Conservation (phyloP, 2,113 vertebrate genomes). For the Dicerorhinus sumatrensis region DNA sequence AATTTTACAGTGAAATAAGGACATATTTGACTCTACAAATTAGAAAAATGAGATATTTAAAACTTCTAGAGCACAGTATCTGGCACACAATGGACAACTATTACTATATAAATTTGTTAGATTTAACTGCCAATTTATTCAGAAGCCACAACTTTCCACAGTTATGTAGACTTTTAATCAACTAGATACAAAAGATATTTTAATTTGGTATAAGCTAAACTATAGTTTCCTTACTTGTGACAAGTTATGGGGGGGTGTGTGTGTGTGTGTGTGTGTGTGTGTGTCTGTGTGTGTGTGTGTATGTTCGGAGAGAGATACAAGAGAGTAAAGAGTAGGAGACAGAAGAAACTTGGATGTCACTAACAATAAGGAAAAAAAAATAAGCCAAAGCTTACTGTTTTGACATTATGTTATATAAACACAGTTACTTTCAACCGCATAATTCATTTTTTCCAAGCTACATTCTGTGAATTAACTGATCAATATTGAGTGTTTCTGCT, state of each 20-base stretch:
- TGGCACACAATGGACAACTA: not conserved
- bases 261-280: not conserved
- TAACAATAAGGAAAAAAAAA: not conserved
- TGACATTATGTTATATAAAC: not conserved
- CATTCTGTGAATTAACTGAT: not conserved
- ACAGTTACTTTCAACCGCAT: slow-evolving; percentile 28
- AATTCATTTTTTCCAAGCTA: slow-evolving; percentile 20
- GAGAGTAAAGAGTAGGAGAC: not conserved
- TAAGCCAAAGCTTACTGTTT: not conserved
- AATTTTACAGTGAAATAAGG: slow-evolving; percentile 36
- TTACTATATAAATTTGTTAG: not conserved
- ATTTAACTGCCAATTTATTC: slow-evolving; percentile 26
- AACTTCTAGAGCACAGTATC: not conserved
- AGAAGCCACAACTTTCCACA: slow-evolving; percentile 8
- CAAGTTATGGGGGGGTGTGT: no score
- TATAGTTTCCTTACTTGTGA: not conserved
- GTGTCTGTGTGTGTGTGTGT: not conserved
- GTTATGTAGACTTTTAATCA: not conserved
- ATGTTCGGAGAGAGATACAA: not conserved
- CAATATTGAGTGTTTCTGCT: slow-evolving; percentile 20
- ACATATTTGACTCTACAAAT: not conserved
- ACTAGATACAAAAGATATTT: slow-evolving; percentile 26
- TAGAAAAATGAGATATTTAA: slow-evolving; percentile 41
- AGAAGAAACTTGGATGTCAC: not conserved
- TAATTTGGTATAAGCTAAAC: slow-evolving; percentile 3